Conservation (phyloP, 2,113 vertebrate species). For the Ptyas mucosa region DNA sequence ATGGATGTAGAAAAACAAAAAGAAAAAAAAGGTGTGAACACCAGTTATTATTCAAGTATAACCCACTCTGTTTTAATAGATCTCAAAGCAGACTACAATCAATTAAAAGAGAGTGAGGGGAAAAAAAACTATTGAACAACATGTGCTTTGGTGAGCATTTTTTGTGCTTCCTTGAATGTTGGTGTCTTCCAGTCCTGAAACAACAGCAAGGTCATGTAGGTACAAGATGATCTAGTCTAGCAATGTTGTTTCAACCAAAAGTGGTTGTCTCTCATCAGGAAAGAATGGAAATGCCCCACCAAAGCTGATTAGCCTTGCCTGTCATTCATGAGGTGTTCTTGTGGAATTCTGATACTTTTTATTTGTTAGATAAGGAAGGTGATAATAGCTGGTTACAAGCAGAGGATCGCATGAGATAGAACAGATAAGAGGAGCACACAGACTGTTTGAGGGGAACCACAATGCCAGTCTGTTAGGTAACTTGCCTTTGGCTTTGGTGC, state of each 20-base stretch:
- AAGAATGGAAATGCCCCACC: not conserved
- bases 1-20: not conserved
- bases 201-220: not conserved
- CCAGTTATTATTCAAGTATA: not conserved
- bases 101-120: not conserved
- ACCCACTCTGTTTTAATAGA: not conserved
- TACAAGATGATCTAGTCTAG: not conserved
- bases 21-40: too few species aligned
- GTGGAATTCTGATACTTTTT: not conserved
- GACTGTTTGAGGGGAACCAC: not conserved
- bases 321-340: not conserved
- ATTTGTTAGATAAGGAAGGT: accelerated
- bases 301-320: not conserved
- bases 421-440: not conserved
- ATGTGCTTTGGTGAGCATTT: too few species aligned
- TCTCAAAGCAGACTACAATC: not conserved
- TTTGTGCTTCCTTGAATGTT: not conserved
- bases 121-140: not conserved
- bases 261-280: not conserved
- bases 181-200: not conserved
- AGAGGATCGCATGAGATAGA: not conserved
- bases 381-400: not conserved
- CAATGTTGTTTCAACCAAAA: not conserved
- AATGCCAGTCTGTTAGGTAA: not conserved
- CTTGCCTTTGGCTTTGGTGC: not conserved